Evolutionary conservation across 2,113 vertebrate genomes (phyloP), one percentile per base, ranked within the genome.

Genomic region (Setophaga kirtlandii): DNA sequence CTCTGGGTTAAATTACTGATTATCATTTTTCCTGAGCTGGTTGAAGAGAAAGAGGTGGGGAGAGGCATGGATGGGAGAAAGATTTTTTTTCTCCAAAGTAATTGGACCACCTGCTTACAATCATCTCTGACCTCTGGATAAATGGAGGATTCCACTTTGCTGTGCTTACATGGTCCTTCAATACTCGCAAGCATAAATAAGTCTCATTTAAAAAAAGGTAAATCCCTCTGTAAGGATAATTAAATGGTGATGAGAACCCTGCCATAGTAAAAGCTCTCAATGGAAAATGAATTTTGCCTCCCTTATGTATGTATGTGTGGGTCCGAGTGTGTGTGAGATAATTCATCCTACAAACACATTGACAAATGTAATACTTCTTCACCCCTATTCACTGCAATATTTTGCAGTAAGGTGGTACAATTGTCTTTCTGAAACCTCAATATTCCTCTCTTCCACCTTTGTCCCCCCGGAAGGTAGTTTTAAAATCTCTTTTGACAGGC

Each of bases 201-300:
- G 52, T 76, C 50, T 88, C 6, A 49, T 75, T 87, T 89, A 33
- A 75, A 92, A 92, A 87, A 91, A 71, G 21, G n/a, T 89, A 79
- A 90, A 97, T 92, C 63, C 82, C 53, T 81, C 44, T 65, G 25
- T 85, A 92, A 93, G 15, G 31, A 52, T 90, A 96, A 96, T 97
- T 94, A 94, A 96, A 95, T 70, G 17, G 31, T 74, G 59, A 78
- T 24, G 39, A 90, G 77, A 76, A 68, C 19, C 35, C 75, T 80
- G 22, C 31, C 12, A 80, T 28, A 83, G 69, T 59, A 97, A 83
- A 96, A 91, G 8, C 73, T 80, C 44, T 96, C 35, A 80, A 56
- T 47, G 53, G 25, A 62, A 94, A 93, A 93, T 75, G 53, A 96
- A 89, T 69, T 91, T 96, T 95, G 63, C 64, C 82, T 93, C 21